Percentiles rank a stretch among this genome's conserved stretches.
Evolutionary conservation across 1,140 invertebrate genomes (phyloP).

Genomic region (Drosophila pachea): DNA sequence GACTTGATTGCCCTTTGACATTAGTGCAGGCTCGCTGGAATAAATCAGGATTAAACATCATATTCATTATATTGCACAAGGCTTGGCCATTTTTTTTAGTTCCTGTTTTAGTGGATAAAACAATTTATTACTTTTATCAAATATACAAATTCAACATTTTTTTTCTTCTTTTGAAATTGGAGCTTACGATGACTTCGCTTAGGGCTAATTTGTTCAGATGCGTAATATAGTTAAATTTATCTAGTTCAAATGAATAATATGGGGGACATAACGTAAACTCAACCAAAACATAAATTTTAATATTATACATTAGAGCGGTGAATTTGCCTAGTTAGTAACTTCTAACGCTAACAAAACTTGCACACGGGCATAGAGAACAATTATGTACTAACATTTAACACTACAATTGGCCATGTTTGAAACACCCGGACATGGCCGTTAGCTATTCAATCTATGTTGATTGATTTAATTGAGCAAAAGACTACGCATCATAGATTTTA

Average conservation of each 20-base stretch:
- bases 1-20: constrained; percentile 43
- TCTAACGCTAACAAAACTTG: constrained; percentile 43
- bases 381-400: constrained; percentile 38
- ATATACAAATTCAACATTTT: constrained; percentile 41
- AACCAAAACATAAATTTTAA: constrained; percentile 50
- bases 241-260: constrained; percentile 62
- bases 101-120: constrained; percentile 58
- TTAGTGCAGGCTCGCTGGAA: constrained; percentile 34
- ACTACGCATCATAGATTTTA: constrained; percentile 60
- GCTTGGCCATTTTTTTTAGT: background rate
- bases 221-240: constrained; percentile 41
- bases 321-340: constrained; percentile 52
- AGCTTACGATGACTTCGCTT: constrained; percentile 47
- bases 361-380: constrained; percentile 44
- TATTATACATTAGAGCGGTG: constrained; percentile 57
- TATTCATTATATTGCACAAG: too few species aligned
- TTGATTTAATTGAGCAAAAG: constrained; percentile 3
- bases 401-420: constrained; percentile 39
- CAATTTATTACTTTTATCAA: constrained; percentile 51
- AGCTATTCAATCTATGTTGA: constrained; percentile 13
- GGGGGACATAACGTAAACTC: constrained; percentile 53
- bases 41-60: background rate
- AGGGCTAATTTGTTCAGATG: constrained; percentile 51
- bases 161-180: too few species aligned
- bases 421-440: background rate